A percentile compares a stretch with the other conserved stretches of the same genome.
phyloP scores from a whole-genome alignment of 2,888 invertebrate genomes.

The Norana najaformis region DNA sequence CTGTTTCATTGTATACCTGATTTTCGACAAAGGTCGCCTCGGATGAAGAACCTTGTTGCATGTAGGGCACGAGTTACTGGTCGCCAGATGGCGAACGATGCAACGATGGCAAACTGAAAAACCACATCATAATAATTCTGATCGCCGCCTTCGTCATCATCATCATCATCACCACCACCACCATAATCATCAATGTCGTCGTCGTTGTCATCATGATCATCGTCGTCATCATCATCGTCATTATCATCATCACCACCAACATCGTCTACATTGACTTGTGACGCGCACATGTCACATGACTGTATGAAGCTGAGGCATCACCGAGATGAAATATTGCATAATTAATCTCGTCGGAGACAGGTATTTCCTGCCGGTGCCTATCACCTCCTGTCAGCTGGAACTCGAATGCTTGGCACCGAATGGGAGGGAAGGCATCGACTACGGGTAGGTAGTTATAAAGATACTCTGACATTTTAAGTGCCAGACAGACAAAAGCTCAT shows the following conservation, averaged over 20 bases:
- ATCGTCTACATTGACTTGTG: background rate
- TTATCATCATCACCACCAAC: background rate
- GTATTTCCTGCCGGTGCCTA: no score
- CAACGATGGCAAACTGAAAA: conserved; percentile 1
- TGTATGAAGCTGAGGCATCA: no score
- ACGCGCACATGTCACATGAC: no score
- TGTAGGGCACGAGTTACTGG: conserved; percentile 6
- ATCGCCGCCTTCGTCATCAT: background rate
- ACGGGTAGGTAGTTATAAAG: no score
- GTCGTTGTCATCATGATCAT: background rate
- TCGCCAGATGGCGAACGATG: background rate
- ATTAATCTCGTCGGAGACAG: no score
- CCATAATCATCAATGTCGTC: background rate
- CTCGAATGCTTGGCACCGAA: no score
- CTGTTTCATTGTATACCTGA: background rate
- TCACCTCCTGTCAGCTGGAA: no score
- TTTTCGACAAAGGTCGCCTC: conserved; percentile 20
- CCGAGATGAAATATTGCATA: no score
- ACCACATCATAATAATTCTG: background rate
- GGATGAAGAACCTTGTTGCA: background rate
- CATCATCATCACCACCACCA: conserved; percentile 8
- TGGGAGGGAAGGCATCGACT: no score
- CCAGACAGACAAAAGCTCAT: no score
- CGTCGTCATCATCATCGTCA: background rate
- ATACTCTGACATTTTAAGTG: no score